Evolutionary conservation across 2,888 invertebrate species (phyloP), one percentile per base, ranked within the genome.

Genomic region (Sussaba pulchella): DNA sequence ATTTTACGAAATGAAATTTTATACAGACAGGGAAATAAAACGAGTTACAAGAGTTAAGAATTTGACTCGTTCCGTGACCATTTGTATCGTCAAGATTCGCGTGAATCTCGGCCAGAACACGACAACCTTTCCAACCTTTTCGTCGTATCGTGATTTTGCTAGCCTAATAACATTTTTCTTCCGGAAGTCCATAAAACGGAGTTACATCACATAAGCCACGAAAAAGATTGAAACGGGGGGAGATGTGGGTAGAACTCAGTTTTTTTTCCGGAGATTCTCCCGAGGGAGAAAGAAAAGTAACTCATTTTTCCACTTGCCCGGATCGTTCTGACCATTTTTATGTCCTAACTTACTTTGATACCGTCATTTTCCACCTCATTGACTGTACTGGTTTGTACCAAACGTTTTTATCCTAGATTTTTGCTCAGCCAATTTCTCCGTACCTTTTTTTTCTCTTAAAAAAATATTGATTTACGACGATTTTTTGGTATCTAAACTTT

Each of bases 131-230:
- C 36, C 12, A 17, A 4, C 36, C 57, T 36, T 39, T 2, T 8
- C 21, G 50, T 52, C 67, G 9, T 50, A 50, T 50, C 50, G 43
- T 19, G 50, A 50, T 66, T 31, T 41, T 39, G 36, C 67, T 50
- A 50, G 36, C 66, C 39, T 12, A 67, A 52, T 14, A 31, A n/a
- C 19, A 14, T 52, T 47, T 67, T 36, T 21, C 50, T 19, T 39
- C 21, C 21, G 6, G 21, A 31, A 12, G 17, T 36, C 19, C 1
- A 45, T 45, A 45, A 19, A 45, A 50, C 64, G 12, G 19, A 47
- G 10, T 66, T 47, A 47, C 47, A 21, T 10, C 21, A 19, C 21
- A 50, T 31, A 31, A 9, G 45, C 17, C 64, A 12, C 12, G 12
- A 19, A 50, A 66, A 66, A 21, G 31, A 50, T 47, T 36, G 64